Base-by-base conservation (phyloP, 2,888 invertebrate species). In the Orchesella flavescens region DNA sequence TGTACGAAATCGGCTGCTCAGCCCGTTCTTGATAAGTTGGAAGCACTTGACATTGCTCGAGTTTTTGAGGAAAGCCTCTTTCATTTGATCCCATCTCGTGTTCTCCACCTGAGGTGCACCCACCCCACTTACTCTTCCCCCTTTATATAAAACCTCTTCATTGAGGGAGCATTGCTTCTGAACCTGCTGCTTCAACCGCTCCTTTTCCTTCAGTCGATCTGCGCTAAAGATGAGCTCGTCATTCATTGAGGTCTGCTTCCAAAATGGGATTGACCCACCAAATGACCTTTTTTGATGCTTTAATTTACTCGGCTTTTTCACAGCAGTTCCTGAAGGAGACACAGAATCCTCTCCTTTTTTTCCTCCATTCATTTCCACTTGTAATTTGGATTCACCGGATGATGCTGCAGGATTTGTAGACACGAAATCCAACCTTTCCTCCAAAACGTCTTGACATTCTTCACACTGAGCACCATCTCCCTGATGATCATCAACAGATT, bases 221-320 rank as follows among this genome's bases (percentile, higher is more conserved):
- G 94, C 96, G n/a, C 94, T 94, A 1, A 95, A 96, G 94, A 96
- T 95, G 15, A 96, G 91, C 89, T 96, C 96, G 90, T 96, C 96
- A 89, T 96, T 96, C 84, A 97, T 92, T 0, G 96, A 96, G 86
- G 95, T 94, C 90, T 97, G 96, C 89, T 97, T 95, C 84, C 88
- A 88, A 66, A 87, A 86, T 0, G 86, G 78, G 65, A 44, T 23
- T 3, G 65, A 2, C 1, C 61, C 61, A 2, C 44, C 66, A 12
- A 80, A 79, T 5, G 84, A 83, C 49, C 69, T 77, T 72, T 83
- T 83, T 53, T 83, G 83, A 19, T 83, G 83, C 21, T 77, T 83
- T 10, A 83, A 34, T 46, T 83, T 83, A 21, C 65, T 83, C 21
- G 3, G 55, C 46, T 83, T 83, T n/a, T 68, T 83, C 5, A 13